Conservation (phyloP, 2,113 vertebrate species). For the Dicaeum eximium region DNA sequence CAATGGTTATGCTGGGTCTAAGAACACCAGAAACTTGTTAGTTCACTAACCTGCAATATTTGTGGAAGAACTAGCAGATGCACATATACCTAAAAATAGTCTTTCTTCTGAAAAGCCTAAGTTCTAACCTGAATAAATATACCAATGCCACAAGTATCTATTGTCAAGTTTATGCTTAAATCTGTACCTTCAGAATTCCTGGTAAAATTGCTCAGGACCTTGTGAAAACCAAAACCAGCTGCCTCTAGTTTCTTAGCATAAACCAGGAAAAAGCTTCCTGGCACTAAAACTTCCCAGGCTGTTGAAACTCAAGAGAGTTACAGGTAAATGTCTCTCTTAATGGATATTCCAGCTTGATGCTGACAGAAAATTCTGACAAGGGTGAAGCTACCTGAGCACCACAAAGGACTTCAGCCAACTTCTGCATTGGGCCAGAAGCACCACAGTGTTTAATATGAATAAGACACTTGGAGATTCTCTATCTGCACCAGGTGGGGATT, state of each 20-base stretch:
- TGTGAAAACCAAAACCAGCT: background rate
- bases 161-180: background rate
- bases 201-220: background rate
- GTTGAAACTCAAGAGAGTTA: background rate
- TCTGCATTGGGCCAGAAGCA: background rate
- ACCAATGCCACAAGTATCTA: background rate
- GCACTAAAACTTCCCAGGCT: background rate
- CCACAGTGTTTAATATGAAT: background rate
- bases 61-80: background rate
- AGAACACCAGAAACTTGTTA: background rate
- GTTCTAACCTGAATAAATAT: background rate
- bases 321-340: background rate
- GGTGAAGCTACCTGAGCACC: background rate
- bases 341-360: background rate
- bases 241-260: background rate
- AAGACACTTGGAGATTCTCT: background rate
- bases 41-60: background rate
- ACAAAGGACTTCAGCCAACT: background rate
- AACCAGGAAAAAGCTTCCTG: background rate
- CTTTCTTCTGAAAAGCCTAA: background rate
- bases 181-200: background rate
- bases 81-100: background rate
- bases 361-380: background rate
- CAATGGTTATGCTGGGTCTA: background rate
- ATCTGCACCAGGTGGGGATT: background rate